phyloP scores from a whole-genome alignment of 2,113 vertebrate genomes.

The Rhabdornis inornatus region DNA sequence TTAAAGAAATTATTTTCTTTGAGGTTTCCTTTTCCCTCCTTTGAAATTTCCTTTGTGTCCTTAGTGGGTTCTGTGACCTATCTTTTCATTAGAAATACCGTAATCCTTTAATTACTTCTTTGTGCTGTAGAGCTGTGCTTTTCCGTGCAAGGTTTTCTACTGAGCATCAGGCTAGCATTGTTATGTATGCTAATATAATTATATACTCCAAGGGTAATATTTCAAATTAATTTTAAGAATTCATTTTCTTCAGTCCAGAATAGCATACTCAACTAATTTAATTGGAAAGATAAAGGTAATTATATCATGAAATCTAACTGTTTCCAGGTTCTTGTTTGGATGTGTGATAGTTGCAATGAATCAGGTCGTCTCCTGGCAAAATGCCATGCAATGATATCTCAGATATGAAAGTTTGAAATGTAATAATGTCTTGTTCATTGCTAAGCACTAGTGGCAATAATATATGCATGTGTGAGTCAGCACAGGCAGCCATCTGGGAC shows the following conservation, averaged over 20 bases:
- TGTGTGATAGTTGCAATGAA: background rate
- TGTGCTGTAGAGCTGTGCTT: background rate
- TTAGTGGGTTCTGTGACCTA: background rate
- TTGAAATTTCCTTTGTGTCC: background rate
- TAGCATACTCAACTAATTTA: background rate
- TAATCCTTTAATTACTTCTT: background rate
- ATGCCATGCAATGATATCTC: background rate
- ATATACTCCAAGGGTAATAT: background rate
- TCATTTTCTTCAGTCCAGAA: background rate
- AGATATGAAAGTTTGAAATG: background rate
- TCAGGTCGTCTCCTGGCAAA: background rate
- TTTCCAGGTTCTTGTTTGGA: background rate
- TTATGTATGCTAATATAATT: background rate
- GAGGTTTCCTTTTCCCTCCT: background rate
- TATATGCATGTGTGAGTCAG: background rate
- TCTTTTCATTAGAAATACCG: background rate
- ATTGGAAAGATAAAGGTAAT: background rate
- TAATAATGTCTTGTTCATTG: background rate
- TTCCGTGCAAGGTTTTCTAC: background rate
- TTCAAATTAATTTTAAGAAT: background rate
- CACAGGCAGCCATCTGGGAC: background rate
- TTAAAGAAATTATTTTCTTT: background rate
- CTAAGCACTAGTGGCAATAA: background rate
- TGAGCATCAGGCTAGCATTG: background rate
- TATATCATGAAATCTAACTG: background rate